Evolutionary conservation across 2,797 vertebrate genomes (phyloP), one percentile per base, ranked within the genome.

Genomic region (Crax fasciolata): DNA sequence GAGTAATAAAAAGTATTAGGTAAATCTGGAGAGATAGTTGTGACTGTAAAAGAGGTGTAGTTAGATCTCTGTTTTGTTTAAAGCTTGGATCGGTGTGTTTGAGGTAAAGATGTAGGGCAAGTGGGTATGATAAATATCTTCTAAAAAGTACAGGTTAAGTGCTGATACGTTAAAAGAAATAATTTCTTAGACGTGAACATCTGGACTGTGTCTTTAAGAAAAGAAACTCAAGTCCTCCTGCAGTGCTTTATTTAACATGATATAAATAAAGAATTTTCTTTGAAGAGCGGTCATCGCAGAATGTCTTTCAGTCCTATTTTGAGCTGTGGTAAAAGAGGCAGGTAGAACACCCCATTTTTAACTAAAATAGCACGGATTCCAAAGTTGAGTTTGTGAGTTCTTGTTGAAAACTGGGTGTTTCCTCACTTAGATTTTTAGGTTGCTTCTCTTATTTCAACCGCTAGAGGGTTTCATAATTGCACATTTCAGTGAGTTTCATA

Each of bases 381-480:
- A 9, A 59, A 61, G 75, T 6, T 15, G 41, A 46, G 6, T n/a
- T 70, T 51, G 11, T 51, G 55, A 87, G 17, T 25, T 49, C 30
- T 27, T 70, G 25, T 6, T 70, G 74, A 72, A 32, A 76, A 11
- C 10, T 6, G 1, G 0, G 0, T 8, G 3, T 72, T 85, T 57
- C 70, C 52, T 51, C 18, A 6, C 68, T 84, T 32, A 8, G 55
- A 5, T 66, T 77, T 58, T 72, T 78, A 48, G n/a, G 55, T 48
- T 92, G 89, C 32, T 1, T 46, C 77, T 79, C 82, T 75, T 41
- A 14, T 11, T 51, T 15, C 3, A 66, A 7, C 95, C 94, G 65
- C 94, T 91, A 94, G 94, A 90, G 91, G 89, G 94, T 63, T 79
- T 78, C 62, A 0, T 51, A 70, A 79, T 59, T 30, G 44, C 79